Conservation (phyloP, 2,113 vertebrate genomes). For the Poeciliopsis turrubarensis region DNA sequence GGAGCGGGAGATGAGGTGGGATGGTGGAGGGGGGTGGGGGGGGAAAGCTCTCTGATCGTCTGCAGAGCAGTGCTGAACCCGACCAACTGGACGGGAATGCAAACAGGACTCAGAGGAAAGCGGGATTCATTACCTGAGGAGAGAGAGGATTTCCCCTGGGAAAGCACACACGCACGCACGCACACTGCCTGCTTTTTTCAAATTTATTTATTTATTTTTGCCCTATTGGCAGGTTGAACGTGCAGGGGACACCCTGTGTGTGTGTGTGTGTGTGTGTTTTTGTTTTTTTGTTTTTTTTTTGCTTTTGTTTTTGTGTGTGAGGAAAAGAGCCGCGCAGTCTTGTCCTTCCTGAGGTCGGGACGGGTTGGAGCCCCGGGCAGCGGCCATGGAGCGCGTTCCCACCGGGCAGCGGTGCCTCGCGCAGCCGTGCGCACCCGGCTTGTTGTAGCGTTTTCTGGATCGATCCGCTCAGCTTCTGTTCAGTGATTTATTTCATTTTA, state of each 20-base stretch:
- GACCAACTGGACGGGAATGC: slow-evolving; percentile 37
- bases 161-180: background rate
- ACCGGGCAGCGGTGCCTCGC: slow-evolving; percentile 15
- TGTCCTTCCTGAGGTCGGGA: slow-evolving; percentile 59
- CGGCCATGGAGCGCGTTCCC: slow-evolving; percentile 60
- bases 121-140: slow-evolving; percentile 41
- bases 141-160: background rate
- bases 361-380: slow-evolving; percentile 28
- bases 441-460: slow-evolving; percentile 7
- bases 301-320: background rate
- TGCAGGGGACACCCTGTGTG: slow-evolving; percentile 3
- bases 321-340: slow-evolving; percentile 38
- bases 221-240: background rate
- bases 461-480: slow-evolving; percentile 22
- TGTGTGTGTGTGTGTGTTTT: background rate
- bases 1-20: slow-evolving; percentile 15
- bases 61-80: slow-evolving; percentile 18
- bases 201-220: background rate
- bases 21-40: background rate
- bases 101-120: slow-evolving; percentile 19
- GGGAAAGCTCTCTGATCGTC: background rate
- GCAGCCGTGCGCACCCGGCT: slow-evolving; percentile 31
- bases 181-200: background rate
- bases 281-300: background rate
- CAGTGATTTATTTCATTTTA: background rate